These are phyloP conservation scores for Ladona fulva DNA, from an alignment of 1,140 invertebrate genomes.

Conservation along the genomic window DNA sequence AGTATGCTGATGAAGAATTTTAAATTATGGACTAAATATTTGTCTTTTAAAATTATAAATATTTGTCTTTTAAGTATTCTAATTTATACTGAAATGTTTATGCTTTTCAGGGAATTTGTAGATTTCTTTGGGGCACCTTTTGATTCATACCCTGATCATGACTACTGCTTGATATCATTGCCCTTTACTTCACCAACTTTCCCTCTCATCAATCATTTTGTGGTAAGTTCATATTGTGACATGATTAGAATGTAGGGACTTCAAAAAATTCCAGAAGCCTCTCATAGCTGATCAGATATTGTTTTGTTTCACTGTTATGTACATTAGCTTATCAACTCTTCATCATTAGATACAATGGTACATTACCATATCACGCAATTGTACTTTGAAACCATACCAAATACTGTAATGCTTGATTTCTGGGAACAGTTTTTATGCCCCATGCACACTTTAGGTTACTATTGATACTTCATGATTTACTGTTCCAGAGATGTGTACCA, in stretches of 20 bases:
- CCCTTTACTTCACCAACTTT: conserved; percentile 49
- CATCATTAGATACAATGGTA: no score
- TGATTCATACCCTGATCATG: conserved; percentile 52
- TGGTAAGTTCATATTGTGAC: conserved; percentile 35
- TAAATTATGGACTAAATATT: not conserved
- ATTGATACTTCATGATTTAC: no score
- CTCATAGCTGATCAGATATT: no score
- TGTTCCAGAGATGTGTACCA: not conserved
- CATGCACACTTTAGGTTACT: no score
- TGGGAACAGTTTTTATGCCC: no score
- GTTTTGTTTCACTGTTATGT: no score
- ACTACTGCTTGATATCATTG: conserved; percentile 55
- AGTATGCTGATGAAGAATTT: not conserved
- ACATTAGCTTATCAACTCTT: no score
- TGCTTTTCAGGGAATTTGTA: conserved; percentile 31
- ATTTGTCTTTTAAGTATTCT: not conserved
- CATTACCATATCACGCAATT: no score
- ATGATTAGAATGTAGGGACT: no score
- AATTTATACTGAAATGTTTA: conserved; percentile 20
- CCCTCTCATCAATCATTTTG: conserved; percentile 51
- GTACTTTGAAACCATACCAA: no score
- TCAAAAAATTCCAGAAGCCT: no score
- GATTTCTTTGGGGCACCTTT: conserved; percentile 55
- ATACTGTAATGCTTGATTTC: no score
- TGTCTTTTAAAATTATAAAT: not conserved